Base-by-base conservation (phyloP, 2,797 vertebrate genomes). In the Tenualosa ilisha region DNA sequence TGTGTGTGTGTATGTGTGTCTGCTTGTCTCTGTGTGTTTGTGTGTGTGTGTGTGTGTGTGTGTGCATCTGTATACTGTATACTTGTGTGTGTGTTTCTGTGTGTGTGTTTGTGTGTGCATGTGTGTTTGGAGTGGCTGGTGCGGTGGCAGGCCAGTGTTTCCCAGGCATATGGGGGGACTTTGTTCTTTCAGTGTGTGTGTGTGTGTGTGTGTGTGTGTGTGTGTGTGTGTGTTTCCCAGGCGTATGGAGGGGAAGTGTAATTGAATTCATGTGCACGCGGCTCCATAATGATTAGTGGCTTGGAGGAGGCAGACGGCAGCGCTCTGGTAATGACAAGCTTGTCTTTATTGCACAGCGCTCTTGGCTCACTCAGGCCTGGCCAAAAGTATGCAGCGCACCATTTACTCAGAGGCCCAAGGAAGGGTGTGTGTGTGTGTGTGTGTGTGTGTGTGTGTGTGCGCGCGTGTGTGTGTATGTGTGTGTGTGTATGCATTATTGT, bases 191-290 rank as follows among this genome's bases (percentile, higher is more conserved):
- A n/a, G 65, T 68, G 65, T 72, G 65, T 68, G n/a, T n/a, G n/a
- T n/a, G n/a, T n/a, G n/a, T n/a, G n/a, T n/a, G n/a, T n/a, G n/a
- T 65, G 24, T 31, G 63, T 72, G 0, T 37, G 26, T 26, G 11
- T 31, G 12, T 31, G 26, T 37, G 11, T 31, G 13, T 24, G 26
- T 37, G 90, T 95, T 94, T 94, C 95, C 94, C 94, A 93, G 94
- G 93, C 91, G 95, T 31, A 31, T 31, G 31, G 31, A 31, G 31
- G 22, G 22, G 59, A 61, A 89, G 93, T 89, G 90, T 97, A 96
- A 97, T 95, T 97, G 94, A 96, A 96, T 97, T 96, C 95, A 96
- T 96, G 94, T 97, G 95, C 94, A 96, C 88, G 88, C 87, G 93
- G 95, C 92, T 92, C 93, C 95, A 93, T 95, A 94, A 95, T 93